Conservation (phyloP, 2,797 vertebrate genomes). For the Myotis vivesi region DNA sequence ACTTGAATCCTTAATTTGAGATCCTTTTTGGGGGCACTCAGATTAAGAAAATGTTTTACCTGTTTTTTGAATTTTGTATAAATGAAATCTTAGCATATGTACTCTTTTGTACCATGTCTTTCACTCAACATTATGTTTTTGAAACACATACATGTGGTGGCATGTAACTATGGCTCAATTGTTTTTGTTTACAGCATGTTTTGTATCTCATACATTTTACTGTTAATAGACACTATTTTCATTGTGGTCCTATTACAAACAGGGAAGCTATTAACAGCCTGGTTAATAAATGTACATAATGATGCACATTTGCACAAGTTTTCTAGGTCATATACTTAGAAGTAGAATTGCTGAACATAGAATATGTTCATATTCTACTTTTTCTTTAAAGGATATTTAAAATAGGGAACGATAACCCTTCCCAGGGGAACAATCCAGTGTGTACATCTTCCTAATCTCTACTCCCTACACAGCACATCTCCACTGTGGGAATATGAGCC, state of each 20-base stretch:
- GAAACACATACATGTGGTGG: background rate
- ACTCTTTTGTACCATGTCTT: background rate
- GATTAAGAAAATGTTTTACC: background rate
- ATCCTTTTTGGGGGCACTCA: background rate
- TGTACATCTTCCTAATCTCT: background rate
- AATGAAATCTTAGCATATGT: background rate
- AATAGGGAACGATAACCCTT: background rate
- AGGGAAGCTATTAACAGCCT: background rate
- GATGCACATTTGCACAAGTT: background rate
- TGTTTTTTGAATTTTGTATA: background rate
- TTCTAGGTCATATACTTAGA: background rate
- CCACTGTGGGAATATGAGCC: background rate
- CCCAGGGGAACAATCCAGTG: background rate
- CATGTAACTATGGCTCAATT: background rate
- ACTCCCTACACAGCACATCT: background rate
- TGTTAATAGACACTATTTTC: background rate
- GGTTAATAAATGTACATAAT: background rate
- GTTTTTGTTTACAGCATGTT: background rate
- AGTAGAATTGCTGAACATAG: background rate
- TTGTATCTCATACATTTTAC: background rate
- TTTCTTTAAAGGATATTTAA: constrained; percentile 26
- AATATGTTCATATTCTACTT: background rate
- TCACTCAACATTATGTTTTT: background rate
- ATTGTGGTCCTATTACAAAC: background rate
- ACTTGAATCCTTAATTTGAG: background rate